These are phyloP conservation scores for Camponotus vicinus DNA, from an alignment of 1,140 invertebrate genomes.

Conservation along the genomic window DNA sequence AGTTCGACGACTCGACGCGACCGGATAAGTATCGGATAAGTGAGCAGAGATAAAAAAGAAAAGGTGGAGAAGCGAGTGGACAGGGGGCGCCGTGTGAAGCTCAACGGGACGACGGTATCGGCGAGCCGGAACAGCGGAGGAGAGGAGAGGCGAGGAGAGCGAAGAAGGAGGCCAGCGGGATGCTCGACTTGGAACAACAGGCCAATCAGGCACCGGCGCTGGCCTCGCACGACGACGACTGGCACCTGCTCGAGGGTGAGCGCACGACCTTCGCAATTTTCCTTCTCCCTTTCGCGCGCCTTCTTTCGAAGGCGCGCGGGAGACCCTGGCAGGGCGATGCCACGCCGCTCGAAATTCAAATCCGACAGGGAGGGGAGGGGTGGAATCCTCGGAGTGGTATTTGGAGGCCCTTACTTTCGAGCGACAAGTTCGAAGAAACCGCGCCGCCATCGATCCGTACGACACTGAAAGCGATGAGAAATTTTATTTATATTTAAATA, in stretches of 20 bases:
- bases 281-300: slow-evolving; percentile 41
- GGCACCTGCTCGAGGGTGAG: slow-evolving; percentile 82
- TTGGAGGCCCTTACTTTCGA: neutral
- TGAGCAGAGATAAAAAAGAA: neutral
- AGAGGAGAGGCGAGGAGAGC: slow-evolving; percentile 4
- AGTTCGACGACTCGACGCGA: neutral
- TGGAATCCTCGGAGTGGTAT: neutral
- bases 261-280: slow-evolving; percentile 78
- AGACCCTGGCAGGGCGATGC: neutral
- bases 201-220: slow-evolving; percentile 78
- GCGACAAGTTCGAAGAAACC: neutral
- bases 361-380: neutral
- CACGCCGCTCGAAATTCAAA: slow-evolving; percentile 38
- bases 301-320: slow-evolving; percentile 6
- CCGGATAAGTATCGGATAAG: slow-evolving; percentile 15
- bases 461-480: neutral
- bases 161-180: slow-evolving; percentile 52
- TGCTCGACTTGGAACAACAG: slow-evolving; percentile 81
- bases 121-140: neutral
- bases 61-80: slow-evolving; percentile 20
- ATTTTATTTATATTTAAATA: neutral
- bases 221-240: slow-evolving; percentile 79
- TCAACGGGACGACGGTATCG: neutral
- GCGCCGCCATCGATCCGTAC: neutral
- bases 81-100: neutral